Evolutionary conservation across 64 coral and sea anemone genomes (phyloP).

Genomic region (Orbicella faveolata): DNA sequence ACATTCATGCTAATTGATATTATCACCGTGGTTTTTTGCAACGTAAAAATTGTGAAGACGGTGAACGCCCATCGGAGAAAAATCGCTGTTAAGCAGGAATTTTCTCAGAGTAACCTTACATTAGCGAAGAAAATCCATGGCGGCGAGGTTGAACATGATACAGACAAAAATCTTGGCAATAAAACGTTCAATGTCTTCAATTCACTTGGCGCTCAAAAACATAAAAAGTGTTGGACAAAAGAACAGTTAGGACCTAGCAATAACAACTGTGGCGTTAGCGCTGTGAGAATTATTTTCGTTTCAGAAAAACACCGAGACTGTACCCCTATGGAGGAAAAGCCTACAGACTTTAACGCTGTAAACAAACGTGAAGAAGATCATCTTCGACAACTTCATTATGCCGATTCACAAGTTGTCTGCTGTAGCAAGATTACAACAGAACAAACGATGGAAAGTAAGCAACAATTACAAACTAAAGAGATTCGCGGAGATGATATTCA

Average conservation of each 20-base stretch:
- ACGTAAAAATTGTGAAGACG: conserved; percentile 34
- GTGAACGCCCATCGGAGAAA: conserved; percentile 28
- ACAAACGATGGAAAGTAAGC: background rate
- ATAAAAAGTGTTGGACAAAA: background rate
- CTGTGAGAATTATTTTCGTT: background rate
- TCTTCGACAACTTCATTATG: background rate
- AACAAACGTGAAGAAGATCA: background rate
- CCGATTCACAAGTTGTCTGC: background rate
- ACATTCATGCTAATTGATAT: conserved; percentile 38
- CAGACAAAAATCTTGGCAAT: background rate
- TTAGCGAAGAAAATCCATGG: background rate
- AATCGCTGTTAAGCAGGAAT: background rate
- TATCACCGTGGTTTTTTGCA: conserved; percentile 39
- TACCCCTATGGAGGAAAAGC: background rate
- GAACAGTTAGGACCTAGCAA: background rate
- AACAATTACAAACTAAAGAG: background rate
- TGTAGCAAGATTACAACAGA: background rate
- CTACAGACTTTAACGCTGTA: background rate
- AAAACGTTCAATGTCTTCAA: background rate
- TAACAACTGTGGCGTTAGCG: background rate
- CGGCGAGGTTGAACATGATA: background rate
- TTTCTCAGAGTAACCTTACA: background rate
- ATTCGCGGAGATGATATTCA: conserved; percentile 50
- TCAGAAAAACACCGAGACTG: background rate
- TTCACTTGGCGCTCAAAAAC: background rate